Conservation (phyloP, 2,113 vertebrate genomes). For the Collichthys lucidus region DNA sequence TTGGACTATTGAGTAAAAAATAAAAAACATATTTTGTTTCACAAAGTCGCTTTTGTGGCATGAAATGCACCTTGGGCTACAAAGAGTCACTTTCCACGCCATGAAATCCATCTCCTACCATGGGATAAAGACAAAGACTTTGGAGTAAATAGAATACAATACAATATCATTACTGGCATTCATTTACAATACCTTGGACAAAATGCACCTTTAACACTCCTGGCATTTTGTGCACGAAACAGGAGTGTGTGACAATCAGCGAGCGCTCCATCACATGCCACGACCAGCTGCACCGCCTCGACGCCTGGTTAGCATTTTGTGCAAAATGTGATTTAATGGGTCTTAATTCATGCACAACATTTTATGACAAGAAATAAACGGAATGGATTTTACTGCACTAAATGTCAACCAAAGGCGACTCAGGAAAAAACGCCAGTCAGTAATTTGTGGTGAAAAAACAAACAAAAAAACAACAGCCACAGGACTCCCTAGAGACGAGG, state of each 20-base stretch:
- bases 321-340: neutral
- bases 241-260: neutral
- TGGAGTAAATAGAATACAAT: neutral
- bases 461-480: no score
- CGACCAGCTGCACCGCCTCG: neutral
- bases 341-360: neutral
- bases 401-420: no score
- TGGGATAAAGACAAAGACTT: neutral
- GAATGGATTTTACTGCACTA: neutral
- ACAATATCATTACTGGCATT: neutral
- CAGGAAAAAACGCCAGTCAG: no score
- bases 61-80: neutral
- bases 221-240: neutral
- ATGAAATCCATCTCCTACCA: neutral
- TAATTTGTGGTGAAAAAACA: no score
- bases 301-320: neutral
- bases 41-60: neutral
- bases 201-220: neutral
- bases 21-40: neutral
- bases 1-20: neutral
- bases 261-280: neutral
- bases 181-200: neutral
- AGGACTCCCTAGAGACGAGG: no score
- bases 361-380: neutral
- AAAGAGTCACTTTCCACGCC: neutral